Base-by-base conservation (phyloP, 2,797 vertebrate species). In the Syndactyla subalaris region DNA sequence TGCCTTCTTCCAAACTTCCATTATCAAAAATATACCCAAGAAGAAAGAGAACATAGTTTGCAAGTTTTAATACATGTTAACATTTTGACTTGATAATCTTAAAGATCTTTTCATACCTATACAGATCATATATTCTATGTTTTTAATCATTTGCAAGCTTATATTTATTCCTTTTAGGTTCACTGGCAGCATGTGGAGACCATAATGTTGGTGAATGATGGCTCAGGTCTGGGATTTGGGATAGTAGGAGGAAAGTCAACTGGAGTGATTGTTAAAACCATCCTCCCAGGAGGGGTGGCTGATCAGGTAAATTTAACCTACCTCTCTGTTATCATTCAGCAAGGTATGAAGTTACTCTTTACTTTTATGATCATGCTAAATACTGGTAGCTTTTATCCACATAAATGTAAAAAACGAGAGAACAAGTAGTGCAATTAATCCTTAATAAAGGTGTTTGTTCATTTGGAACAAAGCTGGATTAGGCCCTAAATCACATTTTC, bases 221-320 rank as follows among this genome's bases (percentile, higher is more conserved):
- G 99, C 36, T 99, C 99, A 1, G 99, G 99, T 70, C 98, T 99
- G 49, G 99, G 99, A 74, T 99, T 99, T 68, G 99, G 99, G 62
- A 99, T 99, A 46, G 98, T 99, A 8, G 99, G 99, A 93, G 99
- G 99, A 89, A 99, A 99, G 97, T 98, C 98, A 86, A 99, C 99
- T 1, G 99, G 99, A 6, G 99, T 99, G 39, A 99, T 99, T 46
- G 99, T 99, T 72, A 99, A 99, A 97, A 99, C 99, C 41, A 99
- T 99, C 89, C 97, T 99, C 23, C 99, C 99, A 11, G 99, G 99
- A 96, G 99, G 99, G 45, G 98, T 99, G 21, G 99, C 99, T 74
- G 99, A 99, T 97, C 98, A 99, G 99, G 99, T 99, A 98, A 95
- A 70, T 75, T 71, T 9, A 67, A 52, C 9, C 14, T 67, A 26